A percentile compares a stretch with the other conserved stretches of the same genome.
These are phyloP conservation scores for Eupithecia subfuscata DNA, from an alignment of 2,888 invertebrate species.

Conservation along the genomic window DNA sequence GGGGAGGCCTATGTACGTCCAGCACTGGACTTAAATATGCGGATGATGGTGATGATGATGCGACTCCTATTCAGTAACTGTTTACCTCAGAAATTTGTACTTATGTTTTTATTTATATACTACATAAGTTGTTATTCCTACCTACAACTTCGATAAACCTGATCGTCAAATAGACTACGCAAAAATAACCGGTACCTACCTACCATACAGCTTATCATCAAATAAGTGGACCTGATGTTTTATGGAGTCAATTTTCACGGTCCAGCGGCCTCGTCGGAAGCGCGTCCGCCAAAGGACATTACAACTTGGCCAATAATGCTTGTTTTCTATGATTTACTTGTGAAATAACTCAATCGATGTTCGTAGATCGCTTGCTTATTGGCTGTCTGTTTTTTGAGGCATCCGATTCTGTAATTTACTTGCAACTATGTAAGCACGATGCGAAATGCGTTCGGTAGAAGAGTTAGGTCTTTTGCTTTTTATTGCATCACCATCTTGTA, in stretches of 20 bases:
- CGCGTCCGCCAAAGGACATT: conserved; percentile 24
- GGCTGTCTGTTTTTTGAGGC: neutral
- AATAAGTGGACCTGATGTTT: conserved; percentile 16
- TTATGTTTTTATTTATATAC: too few relatives aligned
- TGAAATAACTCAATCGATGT: conserved; percentile 24
- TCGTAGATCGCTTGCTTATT: neutral
- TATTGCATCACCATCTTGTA: neutral
- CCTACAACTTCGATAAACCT: too few relatives aligned
- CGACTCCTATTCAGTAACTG: too few relatives aligned
- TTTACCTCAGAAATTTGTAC: too few relatives aligned
- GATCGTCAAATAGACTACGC: neutral
- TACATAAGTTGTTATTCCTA: too few relatives aligned
- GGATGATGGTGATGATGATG: too few relatives aligned
- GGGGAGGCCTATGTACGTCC: too few relatives aligned
- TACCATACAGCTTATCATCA: neutral
- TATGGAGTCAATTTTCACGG: conserved; percentile 29
- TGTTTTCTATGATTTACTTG: conserved; percentile 29
- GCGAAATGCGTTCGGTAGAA: neutral
- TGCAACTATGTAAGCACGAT: neutral
- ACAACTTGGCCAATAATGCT: conserved; percentile 19
- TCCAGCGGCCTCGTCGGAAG: conserved; percentile 23
- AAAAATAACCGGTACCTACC: neutral
- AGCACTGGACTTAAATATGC: too few relatives aligned
- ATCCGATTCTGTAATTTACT: neutral
- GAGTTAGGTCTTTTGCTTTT: neutral